These are phyloP conservation scores for Paramormyrops kingsleyae DNA, from an alignment of 2,113 vertebrate genomes.

Conservation along the genomic window DNA sequence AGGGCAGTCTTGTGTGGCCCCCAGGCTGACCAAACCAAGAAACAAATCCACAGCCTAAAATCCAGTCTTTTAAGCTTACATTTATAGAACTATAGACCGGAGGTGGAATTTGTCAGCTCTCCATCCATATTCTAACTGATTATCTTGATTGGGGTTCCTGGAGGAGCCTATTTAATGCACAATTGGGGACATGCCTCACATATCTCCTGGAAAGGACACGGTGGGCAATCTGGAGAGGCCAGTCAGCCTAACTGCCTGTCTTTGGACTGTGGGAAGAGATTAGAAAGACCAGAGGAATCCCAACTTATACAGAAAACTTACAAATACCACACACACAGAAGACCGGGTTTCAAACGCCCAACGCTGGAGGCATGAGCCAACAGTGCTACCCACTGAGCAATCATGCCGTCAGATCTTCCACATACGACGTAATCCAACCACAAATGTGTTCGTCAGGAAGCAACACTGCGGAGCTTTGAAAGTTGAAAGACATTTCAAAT, in stretches of 20 bases:
- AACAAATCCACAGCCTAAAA: background rate
- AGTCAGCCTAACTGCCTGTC: background rate
- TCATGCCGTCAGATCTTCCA: background rate
- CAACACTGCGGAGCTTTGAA: background rate
- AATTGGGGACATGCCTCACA: background rate
- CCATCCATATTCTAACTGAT: background rate
- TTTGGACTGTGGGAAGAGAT: background rate
- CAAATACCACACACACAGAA: background rate
- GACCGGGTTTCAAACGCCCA: background rate
- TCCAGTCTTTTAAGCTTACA: background rate
- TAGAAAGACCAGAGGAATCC: background rate
- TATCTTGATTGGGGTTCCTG: background rate
- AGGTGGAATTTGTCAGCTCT: background rate
- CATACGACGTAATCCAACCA: background rate
- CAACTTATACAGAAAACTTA: background rate
- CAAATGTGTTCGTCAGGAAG: background rate
- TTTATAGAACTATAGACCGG: background rate
- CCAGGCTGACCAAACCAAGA: background rate
- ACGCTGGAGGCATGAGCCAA: background rate
- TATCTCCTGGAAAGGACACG: background rate
- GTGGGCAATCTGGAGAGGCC: background rate
- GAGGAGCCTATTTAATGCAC: background rate
- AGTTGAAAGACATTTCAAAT: background rate
- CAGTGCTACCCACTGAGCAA: background rate
- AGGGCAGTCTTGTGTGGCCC: background rate